Base-by-base conservation (phyloP, 1,140 invertebrate species). In the Scaptomyza graminum region DNA sequence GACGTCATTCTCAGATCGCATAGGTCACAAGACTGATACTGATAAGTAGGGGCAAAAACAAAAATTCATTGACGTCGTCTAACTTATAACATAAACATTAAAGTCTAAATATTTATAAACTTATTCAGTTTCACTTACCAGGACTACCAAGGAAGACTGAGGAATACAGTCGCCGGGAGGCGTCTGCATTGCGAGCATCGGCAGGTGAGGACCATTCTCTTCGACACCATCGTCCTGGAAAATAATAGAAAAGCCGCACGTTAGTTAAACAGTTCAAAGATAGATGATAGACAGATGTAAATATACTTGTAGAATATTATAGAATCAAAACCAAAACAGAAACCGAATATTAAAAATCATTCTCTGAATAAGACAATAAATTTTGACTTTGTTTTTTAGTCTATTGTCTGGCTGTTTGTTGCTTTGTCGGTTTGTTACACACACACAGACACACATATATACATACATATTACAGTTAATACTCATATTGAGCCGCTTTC, bases 111-210 rank as follows among this genome's bases (percentile, higher is more conserved):
- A n/a, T n/a, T n/a, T n/a, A n/a, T n/a, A n/a, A n/a, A n/a, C n/a
- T n/a, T n/a, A n/a, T n/a, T n/a, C n/a, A n/a, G n/a, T n/a, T n/a
- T n/a, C n/a, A 91, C 91, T 97, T 94, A 94, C 96, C 96, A 90
- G 96, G 96, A 94, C 96, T 97, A 92, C 96, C 96, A 92, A 97
- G 95, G 94, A 97, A 97, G 92, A 97, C 96, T 91, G 96, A 96
- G 92, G 96, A 96, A 93, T 97, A 97, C 74, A 97, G 95, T 92
- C 96, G 94, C 93, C 96, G 93, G 90, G 96, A 95, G 63, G 95
- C 96, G 91, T 95, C 95, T 77, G 94, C 94, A 91, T 94, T 94
- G 92, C 94, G 93, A 85, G 95, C 94, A 90, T 97, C 96, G 72
- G 95, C 95, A 83, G 96, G 96, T 81, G 96, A 96, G 78, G 95